These are phyloP conservation scores for Pontoporia blainvillei DNA, from an alignment of 2,113 vertebrate species.

Conservation along the genomic window DNA sequence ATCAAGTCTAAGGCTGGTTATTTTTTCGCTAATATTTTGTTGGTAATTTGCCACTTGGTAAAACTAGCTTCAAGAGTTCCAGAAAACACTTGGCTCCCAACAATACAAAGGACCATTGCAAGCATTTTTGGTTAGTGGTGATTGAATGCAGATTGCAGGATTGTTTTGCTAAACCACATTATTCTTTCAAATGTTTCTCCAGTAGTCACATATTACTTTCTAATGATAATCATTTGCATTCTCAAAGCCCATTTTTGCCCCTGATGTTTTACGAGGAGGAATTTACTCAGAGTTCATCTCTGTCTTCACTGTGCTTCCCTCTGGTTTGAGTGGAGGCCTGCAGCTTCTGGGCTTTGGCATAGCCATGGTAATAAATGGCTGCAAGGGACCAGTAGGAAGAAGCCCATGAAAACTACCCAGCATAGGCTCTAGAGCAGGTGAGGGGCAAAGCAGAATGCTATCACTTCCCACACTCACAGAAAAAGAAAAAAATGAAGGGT, in stretches of 20 bases:
- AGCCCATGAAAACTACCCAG: background rate
- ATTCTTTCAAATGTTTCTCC: constrained; percentile 65
- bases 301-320: background rate
- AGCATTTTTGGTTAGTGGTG: constrained; percentile 77
- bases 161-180: constrained; percentile 64
- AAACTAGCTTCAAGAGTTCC: constrained; percentile 77
- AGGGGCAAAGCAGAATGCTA: background rate
- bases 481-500: background rate
- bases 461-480: background rate
- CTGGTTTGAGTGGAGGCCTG: background rate
- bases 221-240: constrained; percentile 62
- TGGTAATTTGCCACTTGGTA: constrained; percentile 67
- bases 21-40: constrained; percentile 71
- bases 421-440: background rate
- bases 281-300: background rate
- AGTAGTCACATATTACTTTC: constrained; percentile 58
- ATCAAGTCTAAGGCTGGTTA: constrained; percentile 46
- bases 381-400: background rate
- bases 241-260: background rate
- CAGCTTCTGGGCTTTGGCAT: background rate
- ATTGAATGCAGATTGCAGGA: constrained; percentile 62
- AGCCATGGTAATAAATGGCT: background rate
- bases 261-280: constrained; percentile 19
- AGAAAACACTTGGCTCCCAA: constrained; percentile 75
- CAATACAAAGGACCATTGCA: constrained; percentile 73